phyloP scores from a whole-genome alignment of 2,888 invertebrate genomes.

The Danaus chrysippus region DNA sequence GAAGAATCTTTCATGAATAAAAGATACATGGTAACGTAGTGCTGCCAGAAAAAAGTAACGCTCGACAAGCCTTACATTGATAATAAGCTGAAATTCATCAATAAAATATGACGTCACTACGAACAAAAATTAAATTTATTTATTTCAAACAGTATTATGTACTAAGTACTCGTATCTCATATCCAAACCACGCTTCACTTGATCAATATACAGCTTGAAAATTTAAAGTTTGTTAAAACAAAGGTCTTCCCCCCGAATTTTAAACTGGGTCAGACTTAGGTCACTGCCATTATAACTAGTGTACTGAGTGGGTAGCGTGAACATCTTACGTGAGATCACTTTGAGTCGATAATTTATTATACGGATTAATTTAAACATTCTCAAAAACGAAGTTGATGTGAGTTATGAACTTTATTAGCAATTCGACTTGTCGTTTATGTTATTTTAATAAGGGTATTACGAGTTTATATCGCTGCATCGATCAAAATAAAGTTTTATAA shows the following conservation, averaged over 20 bases:
- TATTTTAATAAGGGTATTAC: no score
- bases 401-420: no score
- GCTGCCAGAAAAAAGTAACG: slow-evolving; percentile 7
- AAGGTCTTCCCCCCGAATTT: slow-evolving; percentile 23
- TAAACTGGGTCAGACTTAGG: slow-evolving; percentile 27
- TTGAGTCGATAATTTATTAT: slow-evolving; percentile 13
- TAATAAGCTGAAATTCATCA: slow-evolving; percentile 13
- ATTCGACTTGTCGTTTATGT: no score
- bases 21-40: background rate
- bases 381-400: slow-evolving; percentile 8
- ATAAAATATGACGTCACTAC: slow-evolving; percentile 14
- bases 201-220: background rate
- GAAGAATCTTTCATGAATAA: slow-evolving; percentile 4
- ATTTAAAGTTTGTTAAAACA: slow-evolving; percentile 14
- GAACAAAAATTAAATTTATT: slow-evolving; percentile 1
- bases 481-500: no score
- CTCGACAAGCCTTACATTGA: slow-evolving; percentile 9
- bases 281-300: slow-evolving; percentile 27
- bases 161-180: no score
- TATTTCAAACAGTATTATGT: no score
- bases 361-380: slow-evolving; percentile 10
- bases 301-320: slow-evolving; percentile 23
- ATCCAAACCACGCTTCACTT: background rate
- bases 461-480: no score
- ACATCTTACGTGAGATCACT: slow-evolving; percentile 15